Evolutionary conservation across 2,797 vertebrate genomes (phyloP), one percentile per base, ranked within the genome.

Genomic region (Furcifer pardalis): DNA sequence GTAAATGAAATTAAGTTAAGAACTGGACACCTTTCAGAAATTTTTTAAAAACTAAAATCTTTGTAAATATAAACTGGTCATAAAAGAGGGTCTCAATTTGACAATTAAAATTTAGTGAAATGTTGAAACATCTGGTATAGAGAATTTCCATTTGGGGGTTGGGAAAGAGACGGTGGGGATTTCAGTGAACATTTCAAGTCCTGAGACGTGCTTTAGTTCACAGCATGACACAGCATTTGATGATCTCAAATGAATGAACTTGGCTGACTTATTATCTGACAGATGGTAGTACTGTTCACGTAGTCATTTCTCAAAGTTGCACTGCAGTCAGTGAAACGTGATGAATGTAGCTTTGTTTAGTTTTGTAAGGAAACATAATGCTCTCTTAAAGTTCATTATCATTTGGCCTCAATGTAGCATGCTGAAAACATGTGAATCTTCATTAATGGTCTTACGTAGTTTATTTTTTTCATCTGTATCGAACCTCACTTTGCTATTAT

Each of bases 241-340:
- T 89, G 65, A 84, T 88, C 74, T 76, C 84, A 86, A 82, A 77
- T 86, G 69, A 77, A 80, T 90, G 91, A 93, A 92, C 91, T 94
- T 93, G 91, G 88, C 92, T 91, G 92, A 89, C 90, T 89, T 49
- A 17, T 60, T 42, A 80, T 79, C 32, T 91, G 90, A 89, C 89
- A 86, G 86, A 88, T 56, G 78, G 84, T 60, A 77, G 44, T 60
- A 91, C 90, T 79, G 95, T 96, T 96, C 94, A 95, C 37, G 66
- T 91, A 96, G 90, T 80, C 4, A 0, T 30, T 86, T 90, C 86
- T 44, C 44, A 79, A 84, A 76, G 63, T 74, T 32, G 10, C 77
- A 35, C 37, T 81, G 17, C 6, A 60, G 25, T 12, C 42, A 77
- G 35, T 71, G 65, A 82, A 81, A 81, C 12, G 9, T 27, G n/a